A percentile compares a stretch with the other conserved stretches of the same genome.
These are phyloP conservation scores for Adoxophyes honmai DNA, from an alignment of 1,140 invertebrate genomes.

Conservation along the genomic window DNA sequence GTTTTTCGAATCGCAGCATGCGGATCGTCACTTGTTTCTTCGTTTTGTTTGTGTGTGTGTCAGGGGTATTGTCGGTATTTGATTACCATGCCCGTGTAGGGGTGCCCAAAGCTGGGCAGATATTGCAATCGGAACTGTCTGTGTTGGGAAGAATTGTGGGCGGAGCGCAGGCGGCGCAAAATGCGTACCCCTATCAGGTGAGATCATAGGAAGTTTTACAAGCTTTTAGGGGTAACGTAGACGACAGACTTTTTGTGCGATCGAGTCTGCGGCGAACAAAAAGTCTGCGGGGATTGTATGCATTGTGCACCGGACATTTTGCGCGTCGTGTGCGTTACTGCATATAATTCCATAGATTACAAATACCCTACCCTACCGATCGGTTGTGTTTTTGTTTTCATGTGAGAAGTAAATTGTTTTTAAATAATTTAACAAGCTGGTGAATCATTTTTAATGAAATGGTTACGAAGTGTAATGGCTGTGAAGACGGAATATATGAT, in stretches of 20 bases:
- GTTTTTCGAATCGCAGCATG: neutral
- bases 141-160: conserved; percentile 1
- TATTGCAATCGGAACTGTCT: neutral
- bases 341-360: too few species aligned
- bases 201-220: neutral
- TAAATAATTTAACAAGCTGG: too few species aligned
- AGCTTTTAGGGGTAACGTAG: too few species aligned
- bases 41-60: neutral
- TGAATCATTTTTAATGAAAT: too few species aligned
- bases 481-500: conserved; percentile 19
- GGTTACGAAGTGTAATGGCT: conserved; percentile 24
- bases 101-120: neutral
- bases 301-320: too few species aligned
- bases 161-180: neutral
- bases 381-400: too few species aligned
- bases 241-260: too few species aligned
- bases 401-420: too few species aligned
- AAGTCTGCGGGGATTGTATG: too few species aligned
- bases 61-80: neutral
- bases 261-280: too few species aligned
- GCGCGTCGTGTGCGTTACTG: too few species aligned
- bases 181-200: neutral
- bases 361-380: too few species aligned
- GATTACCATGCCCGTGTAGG: neutral
- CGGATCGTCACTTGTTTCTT: neutral